A percentile compares a stretch with the other conserved stretches of the same genome.
phyloP scores from a whole-genome alignment of 2,113 vertebrate genomes.

The Chiloscyllium plagiosum region DNA sequence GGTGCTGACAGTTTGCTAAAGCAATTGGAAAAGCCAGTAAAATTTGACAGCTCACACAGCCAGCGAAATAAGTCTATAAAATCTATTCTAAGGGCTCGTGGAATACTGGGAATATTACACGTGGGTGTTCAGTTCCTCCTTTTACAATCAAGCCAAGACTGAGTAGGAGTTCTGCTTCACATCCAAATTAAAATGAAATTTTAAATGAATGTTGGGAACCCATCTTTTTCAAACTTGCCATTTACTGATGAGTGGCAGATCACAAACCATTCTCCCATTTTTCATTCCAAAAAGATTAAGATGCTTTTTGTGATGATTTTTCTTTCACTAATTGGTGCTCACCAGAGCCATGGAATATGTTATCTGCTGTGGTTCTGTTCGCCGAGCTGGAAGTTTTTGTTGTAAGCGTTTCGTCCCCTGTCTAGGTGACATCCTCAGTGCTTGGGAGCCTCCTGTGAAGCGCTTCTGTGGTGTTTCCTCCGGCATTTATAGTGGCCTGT shows the following conservation, averaged over 20 bases:
- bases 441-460: no score
- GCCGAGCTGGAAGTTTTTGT: no score
- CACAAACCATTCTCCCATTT: not conserved
- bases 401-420: no score
- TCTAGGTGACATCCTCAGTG: no score
- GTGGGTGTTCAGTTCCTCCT: not conserved
- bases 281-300: not conserved
- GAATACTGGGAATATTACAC: not conserved
- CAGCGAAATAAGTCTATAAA: not conserved
- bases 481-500: no score
- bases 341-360: not conserved
- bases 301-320: no score
- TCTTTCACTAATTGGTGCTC: not conserved
- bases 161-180: not conserved
- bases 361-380: no score
- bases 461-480: no score
- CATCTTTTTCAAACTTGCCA: not conserved
- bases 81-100: not conserved
- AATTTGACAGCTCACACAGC: not conserved
- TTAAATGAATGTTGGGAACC: not conserved
- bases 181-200: not conserved
- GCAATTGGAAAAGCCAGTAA: not conserved
- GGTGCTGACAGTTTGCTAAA: not conserved
- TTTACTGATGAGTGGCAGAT: not conserved
- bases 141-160: not conserved